Evolutionary conservation across 2,113 vertebrate species (phyloP).

Genomic region (Burhinus oedicnemus): DNA sequence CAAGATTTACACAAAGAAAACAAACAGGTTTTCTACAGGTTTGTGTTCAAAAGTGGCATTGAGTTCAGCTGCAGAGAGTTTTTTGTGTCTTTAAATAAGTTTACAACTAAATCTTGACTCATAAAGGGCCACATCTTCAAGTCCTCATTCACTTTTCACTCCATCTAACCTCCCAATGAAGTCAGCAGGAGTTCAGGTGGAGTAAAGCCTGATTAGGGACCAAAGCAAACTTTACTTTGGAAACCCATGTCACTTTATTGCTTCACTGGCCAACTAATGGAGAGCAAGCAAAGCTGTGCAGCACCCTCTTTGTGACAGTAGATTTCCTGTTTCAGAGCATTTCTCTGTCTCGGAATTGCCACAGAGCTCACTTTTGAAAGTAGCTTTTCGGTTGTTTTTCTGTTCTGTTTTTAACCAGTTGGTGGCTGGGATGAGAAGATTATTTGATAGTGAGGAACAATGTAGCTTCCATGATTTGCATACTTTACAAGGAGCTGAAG

Average conservation of each 20-base stretch:
- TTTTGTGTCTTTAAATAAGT: slow-evolving; percentile 32
- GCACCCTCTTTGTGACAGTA: neutral
- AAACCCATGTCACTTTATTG: neutral
- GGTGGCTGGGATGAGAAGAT: neutral
- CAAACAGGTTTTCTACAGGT: neutral
- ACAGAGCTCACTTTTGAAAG: neutral
- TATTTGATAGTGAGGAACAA: neutral
- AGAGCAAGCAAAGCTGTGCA: neutral
- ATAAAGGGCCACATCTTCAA: slow-evolving; percentile 1
- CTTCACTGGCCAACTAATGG: neutral
- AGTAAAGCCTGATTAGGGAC: slow-evolving; percentile 43
- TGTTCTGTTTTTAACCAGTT: neutral
- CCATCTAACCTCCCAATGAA: slow-evolving; percentile 6
- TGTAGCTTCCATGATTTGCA: neutral
- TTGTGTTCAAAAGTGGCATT: slow-evolving; percentile 26
- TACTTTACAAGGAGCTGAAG: neutral
- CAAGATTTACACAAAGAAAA: slow-evolving; percentile 47
- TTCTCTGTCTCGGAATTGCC: neutral
- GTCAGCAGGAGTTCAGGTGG: slow-evolving; percentile 44
- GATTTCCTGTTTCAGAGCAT: slow-evolving; percentile 9
- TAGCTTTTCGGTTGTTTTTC: neutral
- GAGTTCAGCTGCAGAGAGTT: slow-evolving; percentile 20
- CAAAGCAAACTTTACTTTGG: slow-evolving; percentile 61
- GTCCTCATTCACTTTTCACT: slow-evolving; percentile 6
- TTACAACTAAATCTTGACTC: slow-evolving; percentile 30